phyloP scores from a whole-genome alignment of 2,888 invertebrate species.

The Pollenia griseotomentosa region DNA sequence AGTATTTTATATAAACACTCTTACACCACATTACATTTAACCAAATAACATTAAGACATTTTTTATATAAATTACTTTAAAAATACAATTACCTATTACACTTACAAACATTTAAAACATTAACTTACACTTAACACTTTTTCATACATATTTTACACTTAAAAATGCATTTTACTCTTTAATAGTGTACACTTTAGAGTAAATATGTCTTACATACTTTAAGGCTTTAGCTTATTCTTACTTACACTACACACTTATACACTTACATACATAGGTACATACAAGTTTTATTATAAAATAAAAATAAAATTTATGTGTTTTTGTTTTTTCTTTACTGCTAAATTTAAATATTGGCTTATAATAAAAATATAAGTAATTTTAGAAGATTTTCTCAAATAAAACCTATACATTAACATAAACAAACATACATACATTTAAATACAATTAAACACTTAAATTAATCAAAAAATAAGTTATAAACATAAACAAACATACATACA shows the following conservation, averaged over 20 bases:
- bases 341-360: no score
- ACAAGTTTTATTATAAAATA: no score
- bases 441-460: slow-evolving; percentile 8
- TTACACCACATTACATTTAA: no score
- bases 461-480: not conserved
- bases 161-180: not conserved
- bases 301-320: no score
- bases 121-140: not conserved
- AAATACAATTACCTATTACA: not conserved
- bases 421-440: not conserved
- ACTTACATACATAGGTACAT: not conserved
- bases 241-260: not conserved
- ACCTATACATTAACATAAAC: not conserved
- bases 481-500: slow-evolving; percentile 3
- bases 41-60: no score
- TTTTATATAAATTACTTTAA: no score
- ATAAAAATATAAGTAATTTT: no score
- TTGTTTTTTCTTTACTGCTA: no score
- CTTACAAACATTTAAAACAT: not conserved
- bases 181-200: not conserved
- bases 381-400: no score
- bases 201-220: slow-evolving; percentile 1
- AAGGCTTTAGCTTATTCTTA: not conserved
- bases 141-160: not conserved
- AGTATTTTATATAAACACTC: no score